Evolutionary conservation across 2,888 invertebrate genomes (phyloP), one percentile per base, ranked within the genome.

Genomic region (Mesoligia furuncula): DNA sequence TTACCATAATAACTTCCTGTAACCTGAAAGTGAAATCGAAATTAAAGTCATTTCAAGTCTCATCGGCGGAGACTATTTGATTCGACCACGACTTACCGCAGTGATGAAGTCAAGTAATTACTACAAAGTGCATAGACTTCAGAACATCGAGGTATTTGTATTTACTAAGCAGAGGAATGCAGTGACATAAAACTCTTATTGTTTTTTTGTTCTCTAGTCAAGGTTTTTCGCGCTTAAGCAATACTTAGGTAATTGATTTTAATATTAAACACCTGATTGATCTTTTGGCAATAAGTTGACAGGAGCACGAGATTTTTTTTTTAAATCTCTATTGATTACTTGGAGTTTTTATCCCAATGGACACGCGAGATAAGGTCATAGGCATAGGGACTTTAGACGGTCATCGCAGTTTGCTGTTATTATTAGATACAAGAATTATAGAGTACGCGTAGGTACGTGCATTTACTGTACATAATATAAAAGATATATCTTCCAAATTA

Each of bases 11-110:
- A 77, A 48, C 67, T 79, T 82, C 75, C 80, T 71, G 72, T 54
- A 74, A 45, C n/a, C 42, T 81, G 65, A 59, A 75, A 81, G 61
- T 71, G 78, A 64, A 75, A 75, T 83, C 45, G 20, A 77, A 67
- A 82, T 79, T 76, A 79, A 75, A 76, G 39, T 77, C 24, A 61
- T 73, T 79, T 51, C 57, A 51, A 75, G 80, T 62, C 72, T 57
- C 73, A 80, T 80, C 42, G 73, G 67, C 68, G 65, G 68, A 71
- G 54, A 74, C 73, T 69, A 83, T 77, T 83, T 77, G 64, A 65
- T 80, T 54, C 76, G 67, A 61, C 83, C 77, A 83, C 80, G 80
- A 80, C 73, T 83, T 48, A 80, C 83, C 83, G 71, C 83, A 78
- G 73, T 62, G 54, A 66, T 31, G 59, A 73, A 69, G 72, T 76